phyloP scores from a whole-genome alignment of 2,888 invertebrate genomes.

The Protula sp. region DNA sequence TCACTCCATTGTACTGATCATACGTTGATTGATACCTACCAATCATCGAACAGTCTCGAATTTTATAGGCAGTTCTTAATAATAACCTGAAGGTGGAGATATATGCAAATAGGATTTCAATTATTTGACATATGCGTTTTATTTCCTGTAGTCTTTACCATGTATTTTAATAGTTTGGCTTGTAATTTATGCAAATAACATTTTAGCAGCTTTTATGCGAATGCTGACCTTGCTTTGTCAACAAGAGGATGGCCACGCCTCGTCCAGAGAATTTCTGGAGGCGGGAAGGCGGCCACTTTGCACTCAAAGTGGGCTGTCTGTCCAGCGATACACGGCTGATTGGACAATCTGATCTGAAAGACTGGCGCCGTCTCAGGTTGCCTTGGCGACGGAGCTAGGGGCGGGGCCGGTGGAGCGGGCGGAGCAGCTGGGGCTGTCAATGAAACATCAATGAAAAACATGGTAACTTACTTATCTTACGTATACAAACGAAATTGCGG shows the following conservation, averaged over 20 bases:
- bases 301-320: constrained; percentile 50
- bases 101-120: no score
- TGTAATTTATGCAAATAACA: no score
- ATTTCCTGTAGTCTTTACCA: no score
- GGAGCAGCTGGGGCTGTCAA: no score
- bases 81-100: no score
- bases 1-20: constrained; percentile 69
- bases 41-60: not conserved
- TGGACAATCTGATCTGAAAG: constrained; percentile 31
- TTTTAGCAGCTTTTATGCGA: no score
- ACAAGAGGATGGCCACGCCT: constrained; percentile 40
- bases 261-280: constrained; percentile 50
- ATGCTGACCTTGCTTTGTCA: constrained; percentile 48
- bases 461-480: no score
- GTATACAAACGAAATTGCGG: no score
- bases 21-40: constrained; percentile 32
- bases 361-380: constrained; percentile 15
- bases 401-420: constrained; percentile 14
- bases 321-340: constrained; percentile 49
- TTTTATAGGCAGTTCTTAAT: no score
- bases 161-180: no score
- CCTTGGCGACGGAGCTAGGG: constrained; percentile 8
- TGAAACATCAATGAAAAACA: no score
- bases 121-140: no score
- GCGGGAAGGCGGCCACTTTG: constrained; percentile 44